These are phyloP conservation scores for Chaetodon trifasciatus DNA, from an alignment of 2,797 vertebrate species.

Conservation along the genomic window DNA sequence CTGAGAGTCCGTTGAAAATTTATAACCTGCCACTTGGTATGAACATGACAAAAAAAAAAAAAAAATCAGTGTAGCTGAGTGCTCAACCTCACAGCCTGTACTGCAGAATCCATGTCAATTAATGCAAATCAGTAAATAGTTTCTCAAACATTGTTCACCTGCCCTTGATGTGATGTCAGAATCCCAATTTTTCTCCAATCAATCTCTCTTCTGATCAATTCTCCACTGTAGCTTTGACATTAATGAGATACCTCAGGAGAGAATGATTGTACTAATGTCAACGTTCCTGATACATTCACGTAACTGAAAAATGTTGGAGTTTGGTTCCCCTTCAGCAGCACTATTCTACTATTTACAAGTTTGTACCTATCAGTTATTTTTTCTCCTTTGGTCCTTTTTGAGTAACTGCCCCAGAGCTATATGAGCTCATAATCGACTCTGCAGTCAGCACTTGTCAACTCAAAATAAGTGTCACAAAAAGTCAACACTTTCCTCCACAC, in stretches of 20 bases:
- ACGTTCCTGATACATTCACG: too few species aligned
- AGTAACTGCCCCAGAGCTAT: neutral
- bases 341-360: slow-evolving; percentile 5
- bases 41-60: neutral
- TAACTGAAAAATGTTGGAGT: neutral
- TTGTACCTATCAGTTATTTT: slow-evolving; percentile 3
- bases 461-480: slow-evolving; percentile 18
- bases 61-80: neutral
- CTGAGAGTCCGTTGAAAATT: neutral
- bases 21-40: neutral
- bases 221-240: neutral
- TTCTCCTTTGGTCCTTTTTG: slow-evolving; percentile 3
- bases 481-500: neutral
- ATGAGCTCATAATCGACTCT: slow-evolving; percentile 5
- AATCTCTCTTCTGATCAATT: too few species aligned
- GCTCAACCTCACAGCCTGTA: slow-evolving; percentile 8
- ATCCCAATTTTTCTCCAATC: neutral
- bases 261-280: neutral
- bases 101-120: slow-evolving; percentile 24
- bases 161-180: slow-evolving; percentile 18
- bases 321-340: neutral
- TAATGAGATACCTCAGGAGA: slow-evolving; percentile 5
- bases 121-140: slow-evolving; percentile 33
- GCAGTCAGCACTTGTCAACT: neutral
- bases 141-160: slow-evolving; percentile 31